Evolutionary conservation across 2,797 vertebrate genomes (phyloP), one percentile per base, ranked within the genome.

Genomic region (Sphenodon punctatus): DNA sequence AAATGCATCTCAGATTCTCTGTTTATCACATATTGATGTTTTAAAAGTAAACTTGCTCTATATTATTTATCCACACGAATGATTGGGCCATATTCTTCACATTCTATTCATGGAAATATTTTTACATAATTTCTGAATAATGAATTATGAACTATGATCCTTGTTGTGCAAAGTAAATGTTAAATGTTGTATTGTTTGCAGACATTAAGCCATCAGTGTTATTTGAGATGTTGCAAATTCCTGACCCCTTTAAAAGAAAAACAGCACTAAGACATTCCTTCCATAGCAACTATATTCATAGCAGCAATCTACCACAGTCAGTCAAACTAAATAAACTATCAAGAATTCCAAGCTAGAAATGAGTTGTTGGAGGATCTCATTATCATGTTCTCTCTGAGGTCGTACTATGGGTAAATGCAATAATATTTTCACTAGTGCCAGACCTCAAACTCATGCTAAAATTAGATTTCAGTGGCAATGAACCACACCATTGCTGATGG

Each of bases 251-350:
- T 92, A 89, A 92, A 94, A 95, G 93, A 92, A 89, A 94, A 89
- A 79, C 80, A 89, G 86, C 83, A 82, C 76, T 80, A 93, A 84
- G 56, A 84, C 87, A 92, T 94, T 88, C 87, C 81, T 91, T 93
- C 91, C 94, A 85, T 94, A 94, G 93, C 90, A 95, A 93, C 94
- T 95, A 89, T 94, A 91, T 94, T 95, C 93, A 88, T 93, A 93
- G 88, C 86, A 91, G 93, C 93, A 92, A 87, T 5, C 25, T 92
- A 90, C 56, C 56, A 85, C 87, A 95, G 92, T 92, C 94, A 94
- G 92, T 95, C 94, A 95, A 95, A 95, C 93, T 91, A 94, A 95
- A 96, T 84, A 96, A 94, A 94, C 92, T 87, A 87, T 89, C 93
- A 95, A 92, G 90, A 91, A 94, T 94, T 94, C 93, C 90, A 91